Evolutionary conservation across 2,888 invertebrate genomes (phyloP), one percentile per base, ranked within the genome.

Genomic region (Willowsia nigromaculata): DNA sequence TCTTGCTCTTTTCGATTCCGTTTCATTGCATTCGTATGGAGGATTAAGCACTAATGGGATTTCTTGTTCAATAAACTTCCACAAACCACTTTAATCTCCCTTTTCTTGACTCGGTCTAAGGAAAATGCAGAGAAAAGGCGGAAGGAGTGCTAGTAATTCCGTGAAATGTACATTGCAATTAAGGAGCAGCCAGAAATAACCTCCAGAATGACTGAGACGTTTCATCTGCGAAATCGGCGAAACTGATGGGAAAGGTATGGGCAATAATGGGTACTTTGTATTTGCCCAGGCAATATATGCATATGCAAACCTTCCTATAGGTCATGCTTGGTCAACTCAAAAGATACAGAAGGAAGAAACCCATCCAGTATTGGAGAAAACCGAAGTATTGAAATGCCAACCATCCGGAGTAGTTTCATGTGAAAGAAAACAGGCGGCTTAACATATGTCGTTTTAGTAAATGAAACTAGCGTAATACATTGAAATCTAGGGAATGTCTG

Each of bases 31-130:
- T 88, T 87, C 82, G 87, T 74, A 47, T 65, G 76, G 82, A 88
- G 88, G 88, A 88, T 88, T 88, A 88, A 30, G 82, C 76, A 76
- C 83, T 88, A 88, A 88, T 88, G 88, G 88, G 88, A 88, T 88
- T 88, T 88, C 88, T 88, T 88, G 83, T 88, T 83, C 88, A 88
- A 88, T 88, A 88, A 88, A 88, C 83, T 88, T 88, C 59, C 83
- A 59, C 83, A 82, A 83, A 82, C 83, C 88, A 88, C 88, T 88
- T 88, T 88, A 88, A 88, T 88, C 87, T 87, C 81, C 87, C 87
- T 56, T 81, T 83, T 62, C 76, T 65, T 82, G 76, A 25, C 47
- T 88, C 25, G 37, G 59, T 40, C 74, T 56, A 40, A 50, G 40
- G 68, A 83, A 86, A 27, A 74, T 76, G 76, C 25, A 33, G 40